Conservation (phyloP, 1,140 invertebrate genomes). For the Neelides sp. region DNA sequence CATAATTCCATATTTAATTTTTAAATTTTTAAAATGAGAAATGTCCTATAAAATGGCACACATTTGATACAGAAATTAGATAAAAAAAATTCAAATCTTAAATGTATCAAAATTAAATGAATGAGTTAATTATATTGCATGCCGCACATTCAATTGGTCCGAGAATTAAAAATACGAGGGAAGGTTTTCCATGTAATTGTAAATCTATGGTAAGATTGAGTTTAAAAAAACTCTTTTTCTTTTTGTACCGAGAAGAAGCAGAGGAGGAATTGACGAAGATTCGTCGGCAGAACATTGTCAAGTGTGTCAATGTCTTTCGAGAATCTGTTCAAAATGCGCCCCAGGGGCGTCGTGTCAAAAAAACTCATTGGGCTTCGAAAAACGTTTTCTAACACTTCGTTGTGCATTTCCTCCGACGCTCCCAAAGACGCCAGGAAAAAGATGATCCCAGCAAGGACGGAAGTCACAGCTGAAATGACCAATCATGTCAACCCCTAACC, state of each 20-base stretch:
- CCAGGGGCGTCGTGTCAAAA: conserved; percentile 74
- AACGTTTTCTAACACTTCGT: conserved; percentile 36
- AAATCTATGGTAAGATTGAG: too few relatives aligned
- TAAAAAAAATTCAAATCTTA: too few relatives aligned
- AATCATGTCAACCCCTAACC: neutral
- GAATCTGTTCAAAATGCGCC: conserved; percentile 72
- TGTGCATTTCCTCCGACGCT: conserved; percentile 34
- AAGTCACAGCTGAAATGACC: conserved; percentile 17
- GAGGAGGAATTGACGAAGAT: conserved; percentile 43
- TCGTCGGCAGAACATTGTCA: conserved; percentile 51
- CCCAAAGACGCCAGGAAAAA: conserved; percentile 26
- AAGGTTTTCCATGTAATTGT: too few relatives aligned
- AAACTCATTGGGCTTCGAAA: conserved; percentile 47
- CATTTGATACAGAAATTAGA: too few relatives aligned
- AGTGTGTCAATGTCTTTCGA: conserved; percentile 68
- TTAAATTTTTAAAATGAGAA: too few relatives aligned
- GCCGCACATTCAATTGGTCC: too few relatives aligned
- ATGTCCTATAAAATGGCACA: too few relatives aligned
- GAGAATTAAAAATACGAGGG: too few relatives aligned
- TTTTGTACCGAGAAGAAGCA: conserved; percentile 42
- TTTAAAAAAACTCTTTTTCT: too few relatives aligned
- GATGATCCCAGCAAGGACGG: conserved; percentile 14
- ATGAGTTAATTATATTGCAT: too few relatives aligned
- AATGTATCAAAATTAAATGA: too few relatives aligned
- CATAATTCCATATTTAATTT: too few relatives aligned